A percentile compares a stretch with the other conserved stretches of the same genome.
These are phyloP conservation scores for Dromius quadrimaculatus DNA, from an alignment of 2,888 invertebrate species.

Conservation along the genomic window DNA sequence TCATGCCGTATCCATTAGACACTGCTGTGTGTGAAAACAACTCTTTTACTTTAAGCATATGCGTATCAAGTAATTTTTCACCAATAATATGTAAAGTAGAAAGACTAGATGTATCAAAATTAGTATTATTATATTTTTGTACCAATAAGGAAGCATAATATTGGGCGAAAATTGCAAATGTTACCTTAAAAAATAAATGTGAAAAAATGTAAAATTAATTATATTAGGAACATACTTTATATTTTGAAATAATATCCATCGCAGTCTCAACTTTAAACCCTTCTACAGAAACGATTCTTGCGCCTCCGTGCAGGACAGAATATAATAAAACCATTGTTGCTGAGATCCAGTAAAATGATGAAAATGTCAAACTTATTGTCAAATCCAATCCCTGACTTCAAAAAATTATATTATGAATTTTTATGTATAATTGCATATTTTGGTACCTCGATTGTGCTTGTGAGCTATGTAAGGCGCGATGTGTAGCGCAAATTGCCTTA, in stretches of 20 bases:
- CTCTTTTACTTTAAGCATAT: conserved; percentile 54
- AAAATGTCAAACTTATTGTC: neutral
- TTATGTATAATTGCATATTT: too few relatives aligned
- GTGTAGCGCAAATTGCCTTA: conserved; percentile 61
- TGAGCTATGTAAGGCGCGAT: conserved; percentile 41
- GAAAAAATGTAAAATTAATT: neutral
- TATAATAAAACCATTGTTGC: conserved; percentile 10
- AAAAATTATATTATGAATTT: conserved; percentile 1
- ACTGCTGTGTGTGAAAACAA: conserved; percentile 62
- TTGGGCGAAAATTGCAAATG: conserved; percentile 49
- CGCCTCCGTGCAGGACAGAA: neutral
- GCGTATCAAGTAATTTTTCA: conserved; percentile 54
- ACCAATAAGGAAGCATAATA: conserved; percentile 54
- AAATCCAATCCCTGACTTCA: neutral
- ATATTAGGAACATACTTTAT: conserved; percentile 14
- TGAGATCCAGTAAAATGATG: conserved; percentile 33
- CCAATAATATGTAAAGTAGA: conserved; percentile 55
- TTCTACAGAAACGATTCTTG: neutral
- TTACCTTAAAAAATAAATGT: conserved; percentile 37
- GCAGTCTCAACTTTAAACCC: conserved; percentile 11
- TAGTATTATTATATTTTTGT: conserved; percentile 46
- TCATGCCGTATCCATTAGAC: conserved; percentile 64
- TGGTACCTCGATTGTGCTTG: too few relatives aligned
- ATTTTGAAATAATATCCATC: conserved; percentile 14
- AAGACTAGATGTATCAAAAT: conserved; percentile 40